These are phyloP conservation scores for Drosophila tani DNA, from an alignment of 1,140 invertebrate species.

Conservation along the genomic window DNA sequence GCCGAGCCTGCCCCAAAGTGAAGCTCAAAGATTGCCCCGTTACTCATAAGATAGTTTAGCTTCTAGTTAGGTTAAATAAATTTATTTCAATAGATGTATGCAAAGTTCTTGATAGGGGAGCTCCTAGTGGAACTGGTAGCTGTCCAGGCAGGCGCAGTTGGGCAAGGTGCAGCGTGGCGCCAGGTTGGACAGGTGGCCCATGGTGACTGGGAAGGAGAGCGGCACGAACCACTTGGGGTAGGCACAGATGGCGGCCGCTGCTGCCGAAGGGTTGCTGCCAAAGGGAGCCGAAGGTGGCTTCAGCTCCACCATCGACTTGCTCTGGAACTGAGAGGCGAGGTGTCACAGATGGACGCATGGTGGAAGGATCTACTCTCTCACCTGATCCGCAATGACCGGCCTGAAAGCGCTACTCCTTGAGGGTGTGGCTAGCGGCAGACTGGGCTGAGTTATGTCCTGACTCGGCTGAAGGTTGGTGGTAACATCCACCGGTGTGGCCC, in stretches of 20 bases:
- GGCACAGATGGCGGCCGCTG: constrained; percentile 64
- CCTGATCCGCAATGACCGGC: constrained; percentile 72
- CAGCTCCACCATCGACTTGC: constrained; percentile 49
- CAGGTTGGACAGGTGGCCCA: constrained; percentile 82
- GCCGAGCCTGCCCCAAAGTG: constrained; percentile 19
- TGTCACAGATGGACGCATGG: neutral
- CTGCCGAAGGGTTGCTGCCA: constrained; percentile 44
- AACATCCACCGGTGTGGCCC: constrained; percentile 7
- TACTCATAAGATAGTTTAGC: constrained; percentile 49
- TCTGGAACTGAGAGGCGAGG: constrained; percentile 42
- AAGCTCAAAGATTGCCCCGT: constrained; percentile 28
- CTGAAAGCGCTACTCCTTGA: constrained; percentile 72
- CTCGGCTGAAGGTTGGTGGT: neutral
- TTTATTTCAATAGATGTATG: constrained; percentile 35
- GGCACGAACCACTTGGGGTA: constrained; percentile 85
- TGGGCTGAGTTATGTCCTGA: constrained; percentile 10
- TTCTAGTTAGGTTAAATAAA: constrained; percentile 66
- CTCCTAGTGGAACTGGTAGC: constrained; percentile 77
- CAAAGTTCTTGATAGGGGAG: neutral
- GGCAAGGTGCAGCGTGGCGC: constrained; percentile 82
- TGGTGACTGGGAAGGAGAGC: constrained; percentile 82
- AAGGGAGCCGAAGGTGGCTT: constrained; percentile 29
- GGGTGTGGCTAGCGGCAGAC: constrained; percentile 43
- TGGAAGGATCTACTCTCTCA: constrained; percentile 2
- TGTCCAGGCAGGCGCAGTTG: constrained; percentile 81